Base-by-base conservation (phyloP, 2,888 invertebrate genomes). In the Craniophora ligustri region DNA sequence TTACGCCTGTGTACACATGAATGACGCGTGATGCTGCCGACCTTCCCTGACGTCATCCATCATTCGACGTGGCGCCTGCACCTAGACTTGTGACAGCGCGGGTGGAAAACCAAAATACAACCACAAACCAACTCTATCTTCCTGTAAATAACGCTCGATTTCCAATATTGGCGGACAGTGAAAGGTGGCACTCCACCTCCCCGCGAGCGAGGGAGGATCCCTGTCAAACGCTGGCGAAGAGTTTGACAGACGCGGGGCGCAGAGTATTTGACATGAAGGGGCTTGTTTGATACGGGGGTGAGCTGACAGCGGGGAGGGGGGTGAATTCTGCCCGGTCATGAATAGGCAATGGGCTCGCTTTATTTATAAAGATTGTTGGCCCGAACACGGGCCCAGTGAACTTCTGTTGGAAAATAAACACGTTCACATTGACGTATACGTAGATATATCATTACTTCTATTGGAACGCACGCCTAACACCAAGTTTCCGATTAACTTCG, bases 191-290 rank as follows among this genome's bases (percentile, higher is more conserved):
- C 84, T 85, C 87, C 85, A 84, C 88, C 91, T 83, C 89, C 89
- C 89, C 88, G 86, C 89, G 79, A 76, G 87, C 79, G 79, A 87
- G 92, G 93, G 92, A 91, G 92, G 92, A 90, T 91, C 92, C 92
- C 91, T 92, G 92, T 92, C 92, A 93, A 93, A 92, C 91, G 89
- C 88, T 91, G 89, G 88, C 91, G 92, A 92, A 93, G 92, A 92
- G 92, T 93, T 93, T 93, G 93, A 93, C 92, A 92, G 93, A 91
- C 92, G 92, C 91, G 91, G 92, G 92, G 92, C 88, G 91, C 89
- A 89, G 92, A 92, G 93, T 91, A 90, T 93, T 93, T 92, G 93
- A 93, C 93, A 91, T 92, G 92, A 92, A 92, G 93, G 93, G 93
- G 92, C 92, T 91, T 91, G 92, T 92, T 92, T 92, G 92, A 92